Evolutionary conservation across 2,113 vertebrate genomes (phyloP), one percentile per base, ranked within the genome.

Genomic region (Halichoerus grypus): DNA sequence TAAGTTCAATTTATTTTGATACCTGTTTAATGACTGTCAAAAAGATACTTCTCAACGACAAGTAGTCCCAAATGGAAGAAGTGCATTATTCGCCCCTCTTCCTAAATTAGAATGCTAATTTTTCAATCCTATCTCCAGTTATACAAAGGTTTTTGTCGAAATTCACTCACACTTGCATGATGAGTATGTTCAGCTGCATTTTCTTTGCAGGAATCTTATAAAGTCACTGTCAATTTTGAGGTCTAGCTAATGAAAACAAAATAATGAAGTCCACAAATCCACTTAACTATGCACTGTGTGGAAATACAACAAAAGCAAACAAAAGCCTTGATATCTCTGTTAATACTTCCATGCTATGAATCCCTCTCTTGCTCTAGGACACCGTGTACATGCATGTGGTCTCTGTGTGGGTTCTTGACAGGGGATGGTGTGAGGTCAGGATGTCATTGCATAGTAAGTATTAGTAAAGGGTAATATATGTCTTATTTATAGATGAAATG

Each of bases 71-170:
- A 94, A 67, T 82, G 49, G 39, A 80, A 94, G 31, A 95, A 94
- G 42, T 92, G 14, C n/a, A 53, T 55, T 88, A 91, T 84, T 14
- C 4, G 16, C 19, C 21, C 15, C 10, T 89, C 67, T 93, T 98
- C 77, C 28, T 86, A 86, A 95, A 72, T 86, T 42, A 92, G 42
- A 28, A 84, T 80, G 80, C 49, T 95, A 92, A 88, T 72, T 96
- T 96, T 97, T 96, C 51, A 87, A 46, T n/a, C 33, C 69, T 65
- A 31, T 80, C 13, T 95, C 42, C 49, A 96, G 90, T 89, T 88
- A 94, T 92, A 88, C 36, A 88, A 97, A 92, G 42, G 49, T 77
- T 81, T 96, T 92, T 76, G 6, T 76, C 88, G 81, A 97, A 90
- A 95, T 96, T 95, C 36, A 94, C 33, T 94, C 89, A n/a, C 11